Evolutionary conservation across 2,888 invertebrate genomes (phyloP).

Genomic region (Trachelus tabidus): DNA sequence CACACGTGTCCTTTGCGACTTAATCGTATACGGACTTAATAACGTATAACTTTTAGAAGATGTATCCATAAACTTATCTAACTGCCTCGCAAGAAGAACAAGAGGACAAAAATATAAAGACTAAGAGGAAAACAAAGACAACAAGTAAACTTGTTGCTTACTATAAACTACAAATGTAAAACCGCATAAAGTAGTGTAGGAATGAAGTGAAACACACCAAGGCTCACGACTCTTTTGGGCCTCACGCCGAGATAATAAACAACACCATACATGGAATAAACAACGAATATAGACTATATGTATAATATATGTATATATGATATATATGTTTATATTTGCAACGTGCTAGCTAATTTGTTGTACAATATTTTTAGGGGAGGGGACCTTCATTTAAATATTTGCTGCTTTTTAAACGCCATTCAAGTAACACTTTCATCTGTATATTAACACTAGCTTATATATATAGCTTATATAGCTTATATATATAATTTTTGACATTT

Average conservation of each 20-base stretch:
- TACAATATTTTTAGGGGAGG: not conserved
- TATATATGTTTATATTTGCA: not conserved
- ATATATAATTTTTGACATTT: no score
- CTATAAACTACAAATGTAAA: not conserved
- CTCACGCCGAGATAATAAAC: not conserved
- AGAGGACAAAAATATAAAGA: not conserved
- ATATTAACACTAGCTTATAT: no score
- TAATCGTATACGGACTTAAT: not conserved
- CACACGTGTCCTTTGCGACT: not conserved
- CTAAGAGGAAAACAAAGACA: not conserved
- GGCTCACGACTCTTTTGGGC: not conserved
- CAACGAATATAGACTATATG: conserved; percentile 4
- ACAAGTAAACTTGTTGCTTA: not conserved
- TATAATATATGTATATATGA: conserved; percentile 18
- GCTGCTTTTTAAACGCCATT: no score
- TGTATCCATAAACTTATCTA: not conserved
- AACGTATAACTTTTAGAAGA: not conserved
- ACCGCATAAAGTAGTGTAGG: not conserved
- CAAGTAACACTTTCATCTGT: no score
- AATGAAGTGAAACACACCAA: conserved; percentile 7
- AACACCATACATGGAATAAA: conserved; percentile 5
- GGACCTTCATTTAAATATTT: no score
- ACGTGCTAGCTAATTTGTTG: not conserved
- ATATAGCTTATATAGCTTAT: no score
- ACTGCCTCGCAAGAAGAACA: not conserved